phyloP scores from a whole-genome alignment of 2,113 vertebrate species.

The Sclerurus mexicanus region DNA sequence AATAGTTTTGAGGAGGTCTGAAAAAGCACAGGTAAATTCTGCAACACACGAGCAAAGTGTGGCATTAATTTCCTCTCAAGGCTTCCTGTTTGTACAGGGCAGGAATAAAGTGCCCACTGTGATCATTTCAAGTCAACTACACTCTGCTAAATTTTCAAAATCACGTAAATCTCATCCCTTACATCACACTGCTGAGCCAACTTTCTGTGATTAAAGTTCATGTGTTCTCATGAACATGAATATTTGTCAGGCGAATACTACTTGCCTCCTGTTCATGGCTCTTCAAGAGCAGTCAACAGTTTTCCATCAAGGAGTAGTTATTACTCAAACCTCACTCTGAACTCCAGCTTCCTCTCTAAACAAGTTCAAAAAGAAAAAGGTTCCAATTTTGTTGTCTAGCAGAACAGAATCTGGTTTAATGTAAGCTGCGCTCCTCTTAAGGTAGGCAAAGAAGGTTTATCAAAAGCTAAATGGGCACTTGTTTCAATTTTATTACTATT shows the following conservation, averaged over 20 bases:
- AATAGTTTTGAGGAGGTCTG: background rate
- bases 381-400: background rate
- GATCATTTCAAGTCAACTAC: background rate
- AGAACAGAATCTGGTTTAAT: background rate
- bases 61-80: background rate
- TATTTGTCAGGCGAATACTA: background rate
- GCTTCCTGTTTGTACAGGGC: too few relatives aligned
- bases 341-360: background rate
- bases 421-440: background rate
- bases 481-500: background rate
- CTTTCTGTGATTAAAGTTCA: background rate
- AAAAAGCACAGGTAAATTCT: background rate
- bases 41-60: background rate
- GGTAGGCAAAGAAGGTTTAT: background rate
- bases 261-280: background rate
- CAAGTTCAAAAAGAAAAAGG: background rate
- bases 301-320: background rate
- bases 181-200: background rate
- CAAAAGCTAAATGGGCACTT: background rate
- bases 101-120: background rate
- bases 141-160: background rate
- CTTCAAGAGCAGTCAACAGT: background rate
- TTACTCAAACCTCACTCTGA: background rate
- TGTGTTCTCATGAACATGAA: background rate
- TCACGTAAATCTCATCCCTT: background rate